These are phyloP conservation scores for Eilema depressum DNA, from an alignment of 2,888 invertebrate genomes.

Conservation along the genomic window DNA sequence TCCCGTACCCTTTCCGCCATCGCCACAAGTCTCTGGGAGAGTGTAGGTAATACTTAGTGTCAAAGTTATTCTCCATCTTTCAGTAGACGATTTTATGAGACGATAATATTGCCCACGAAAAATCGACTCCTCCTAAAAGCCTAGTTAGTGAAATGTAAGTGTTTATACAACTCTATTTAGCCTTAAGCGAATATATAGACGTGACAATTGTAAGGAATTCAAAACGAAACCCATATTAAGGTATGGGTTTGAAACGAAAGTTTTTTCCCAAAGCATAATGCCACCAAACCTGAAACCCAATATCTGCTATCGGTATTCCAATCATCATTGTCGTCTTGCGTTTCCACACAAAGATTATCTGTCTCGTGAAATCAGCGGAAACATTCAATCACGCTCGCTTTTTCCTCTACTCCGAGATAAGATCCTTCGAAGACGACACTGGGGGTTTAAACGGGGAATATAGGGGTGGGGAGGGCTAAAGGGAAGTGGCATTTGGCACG, in stretches of 20 bases:
- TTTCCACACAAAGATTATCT: slow-evolving; percentile 71
- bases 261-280: slow-evolving; percentile 1
- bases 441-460: slow-evolving; percentile 42
- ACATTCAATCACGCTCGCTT: slow-evolving; percentile 79
- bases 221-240: neutral
- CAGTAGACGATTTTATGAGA: too few relatives aligned
- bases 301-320: slow-evolving; percentile 45
- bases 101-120: too few relatives aligned
- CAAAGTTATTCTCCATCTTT: too few relatives aligned
- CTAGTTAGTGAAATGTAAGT: neutral
- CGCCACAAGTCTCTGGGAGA: too few relatives aligned
- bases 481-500: slow-evolving; percentile 86
- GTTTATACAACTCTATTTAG: neutral
- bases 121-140: neutral
- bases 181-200: neutral
- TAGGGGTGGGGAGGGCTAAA: slow-evolving; percentile 53
- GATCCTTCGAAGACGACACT: slow-evolving; percentile 57
- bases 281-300: slow-evolving; percentile 34
- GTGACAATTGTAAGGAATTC: neutral
- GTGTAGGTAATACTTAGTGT: too few relatives aligned
- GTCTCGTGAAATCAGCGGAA: slow-evolving; percentile 78
- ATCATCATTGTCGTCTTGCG: slow-evolving; percentile 57
- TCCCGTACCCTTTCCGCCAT: too few relatives aligned
- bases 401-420: slow-evolving; percentile 72
- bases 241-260: neutral